phyloP scores from a whole-genome alignment of 2,113 vertebrate species.

The Labrus mixtus region DNA sequence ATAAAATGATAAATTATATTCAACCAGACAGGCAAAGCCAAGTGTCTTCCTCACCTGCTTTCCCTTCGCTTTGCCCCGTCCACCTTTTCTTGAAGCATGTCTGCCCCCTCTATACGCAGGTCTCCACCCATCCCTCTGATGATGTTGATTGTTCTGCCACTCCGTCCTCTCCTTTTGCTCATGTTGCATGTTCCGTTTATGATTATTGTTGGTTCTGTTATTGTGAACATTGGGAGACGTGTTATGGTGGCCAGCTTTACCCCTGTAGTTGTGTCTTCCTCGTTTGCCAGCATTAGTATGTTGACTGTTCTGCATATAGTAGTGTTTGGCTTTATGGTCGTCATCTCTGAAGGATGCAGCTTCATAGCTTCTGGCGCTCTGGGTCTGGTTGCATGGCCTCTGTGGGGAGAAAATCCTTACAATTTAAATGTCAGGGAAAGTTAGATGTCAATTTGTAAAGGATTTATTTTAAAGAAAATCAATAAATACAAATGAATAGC shows the following conservation, averaged over 20 bases:
- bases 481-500: neutral
- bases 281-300: constrained; percentile 79
- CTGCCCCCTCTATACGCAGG: neutral
- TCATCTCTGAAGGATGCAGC: constrained; percentile 82
- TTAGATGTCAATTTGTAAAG: too few species aligned
- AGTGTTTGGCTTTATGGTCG: constrained; percentile 75
- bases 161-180: neutral
- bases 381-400: constrained; percentile 27
- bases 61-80: neutral
- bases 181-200: neutral
- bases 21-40: neutral
- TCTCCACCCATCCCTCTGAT: neutral
- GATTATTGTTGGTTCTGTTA: neutral
- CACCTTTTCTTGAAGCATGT: neutral
- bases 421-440: neutral
- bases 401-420: constrained; percentile 4
- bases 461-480: neutral
- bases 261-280: constrained; percentile 78
- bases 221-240: constrained; percentile 1
- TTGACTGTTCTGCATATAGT: constrained; percentile 79
- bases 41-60: constrained; percentile 25
- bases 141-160: neutral
- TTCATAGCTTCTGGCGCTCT: constrained; percentile 64
- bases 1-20: neutral
- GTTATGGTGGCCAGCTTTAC: constrained; percentile 78